Evolutionary conservation across 2,888 invertebrate genomes (phyloP).

Genomic region (Caenorhabditis wallacei): DNA sequence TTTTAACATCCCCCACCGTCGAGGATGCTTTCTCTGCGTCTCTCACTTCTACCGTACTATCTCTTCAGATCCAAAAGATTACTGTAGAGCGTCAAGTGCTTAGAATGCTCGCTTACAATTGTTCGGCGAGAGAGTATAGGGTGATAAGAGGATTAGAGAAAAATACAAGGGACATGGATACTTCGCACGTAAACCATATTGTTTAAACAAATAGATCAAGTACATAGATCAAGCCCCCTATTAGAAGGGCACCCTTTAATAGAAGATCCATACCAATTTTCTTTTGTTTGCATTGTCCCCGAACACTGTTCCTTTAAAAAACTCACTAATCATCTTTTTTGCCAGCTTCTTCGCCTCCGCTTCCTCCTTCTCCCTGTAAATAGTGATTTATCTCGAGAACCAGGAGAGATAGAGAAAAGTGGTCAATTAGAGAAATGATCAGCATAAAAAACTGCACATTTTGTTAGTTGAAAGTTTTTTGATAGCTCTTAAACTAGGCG

Average conservation of each 20-base stretch:
- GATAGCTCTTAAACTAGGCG: neutral
- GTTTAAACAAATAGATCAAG: neutral
- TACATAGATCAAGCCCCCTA: neutral
- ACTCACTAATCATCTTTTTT: conserved; percentile 74
- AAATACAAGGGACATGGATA: conserved; percentile 50
- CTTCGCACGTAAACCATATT: conserved; percentile 44
- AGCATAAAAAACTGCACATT: neutral
- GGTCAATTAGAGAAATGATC: neutral
- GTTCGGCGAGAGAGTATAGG: conserved; percentile 22
- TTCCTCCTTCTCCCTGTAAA: conserved; percentile 72
- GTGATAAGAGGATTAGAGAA: conserved; percentile 21
- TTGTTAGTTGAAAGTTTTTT: neutral
- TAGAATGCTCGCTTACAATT: conserved; percentile 52
- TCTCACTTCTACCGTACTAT: conserved; percentile 10
- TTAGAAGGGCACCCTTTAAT: no score
- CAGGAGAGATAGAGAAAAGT: neutral
- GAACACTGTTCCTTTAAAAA: conserved; percentile 14
- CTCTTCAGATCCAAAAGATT: conserved; percentile 5
- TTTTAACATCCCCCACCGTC: no score
- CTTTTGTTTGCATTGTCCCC: conserved; percentile 1
- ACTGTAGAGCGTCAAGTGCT: conserved; percentile 63
- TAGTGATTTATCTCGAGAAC: neutral
- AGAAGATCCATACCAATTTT: no score
- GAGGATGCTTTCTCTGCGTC: conserved; percentile 44
- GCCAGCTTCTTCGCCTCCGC: conserved; percentile 69